Evolutionary conservation across 2,888 invertebrate genomes (phyloP), one percentile per base, ranked within the genome.

Genomic region (Lepidochitona cinerea): DNA sequence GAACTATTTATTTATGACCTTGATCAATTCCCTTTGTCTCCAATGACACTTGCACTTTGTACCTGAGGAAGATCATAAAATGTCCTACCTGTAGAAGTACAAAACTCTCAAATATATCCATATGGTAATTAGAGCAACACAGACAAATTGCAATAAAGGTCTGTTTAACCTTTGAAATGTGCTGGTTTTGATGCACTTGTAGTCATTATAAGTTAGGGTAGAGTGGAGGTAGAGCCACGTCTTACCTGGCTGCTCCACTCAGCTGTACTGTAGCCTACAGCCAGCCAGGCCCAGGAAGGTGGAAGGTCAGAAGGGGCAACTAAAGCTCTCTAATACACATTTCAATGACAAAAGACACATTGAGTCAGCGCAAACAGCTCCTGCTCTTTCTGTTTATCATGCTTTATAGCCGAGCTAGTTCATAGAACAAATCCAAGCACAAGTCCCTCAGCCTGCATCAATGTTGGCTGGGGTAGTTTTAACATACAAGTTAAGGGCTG

Each of bases 281-380:
- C 49, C 49, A 49, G 49, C 7, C 4, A 49, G n/a, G n/a, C n/a
- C n/a, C n/a, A 2, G 49, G 7, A 59, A 59, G 59, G 59, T 59
- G 59, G 29, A 59, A 59, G 59, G 59, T 59, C 59, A 59, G 29
- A 59, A 59, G 59, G 59, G 59, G 32, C 59, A 59, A 59, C 59
- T 59, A 59, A 49, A 59, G 59, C 59, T 59, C 59, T 59, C 59
- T 59, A 59, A 59, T 59, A 59, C 59, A 59, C 59, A 59, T 59
- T 59, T 59, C 59, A 59, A 59, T 59, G 59, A 59, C 59, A 59
- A 59, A 59, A 59, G 59, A 59, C 59, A 59, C 59, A 59, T 59
- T 59, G 59, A 59, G 59, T 59, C 59, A 59, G 59, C 26, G 59
- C 59, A 59, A 59, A 59, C 59, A 59, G 59, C 26, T 32, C 59